A percentile compares a stretch with the other conserved stretches of the same genome.
phyloP scores from a whole-genome alignment of 2,113 vertebrate species.

The Nothoprocta perdicaria region DNA sequence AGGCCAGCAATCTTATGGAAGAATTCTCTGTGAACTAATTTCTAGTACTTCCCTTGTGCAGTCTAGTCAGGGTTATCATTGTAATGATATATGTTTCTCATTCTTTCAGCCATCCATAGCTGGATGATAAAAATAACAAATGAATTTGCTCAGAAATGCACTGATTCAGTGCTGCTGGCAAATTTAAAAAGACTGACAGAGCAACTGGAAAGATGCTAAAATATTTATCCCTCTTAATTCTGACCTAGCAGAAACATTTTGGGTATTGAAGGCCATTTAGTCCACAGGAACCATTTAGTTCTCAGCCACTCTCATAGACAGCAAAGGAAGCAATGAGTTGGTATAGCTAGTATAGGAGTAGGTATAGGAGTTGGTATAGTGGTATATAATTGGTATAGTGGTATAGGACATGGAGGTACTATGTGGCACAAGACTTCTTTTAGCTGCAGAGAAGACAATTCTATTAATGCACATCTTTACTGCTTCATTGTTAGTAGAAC shows the following conservation, averaged over 20 bases:
- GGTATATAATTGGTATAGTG: not conserved
- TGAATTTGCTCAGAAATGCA: not conserved
- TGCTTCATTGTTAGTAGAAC: not conserved
- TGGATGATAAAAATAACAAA: not conserved
- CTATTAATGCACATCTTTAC: not conserved
- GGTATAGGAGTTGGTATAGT: no score
- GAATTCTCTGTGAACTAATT: not conserved
- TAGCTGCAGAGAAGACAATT: not conserved
- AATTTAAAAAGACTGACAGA: not conserved
- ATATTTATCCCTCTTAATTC: not conserved
- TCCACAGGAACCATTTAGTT: not conserved
- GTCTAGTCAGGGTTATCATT: not conserved
- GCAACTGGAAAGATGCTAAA: not conserved
- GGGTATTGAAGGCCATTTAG: not conserved
- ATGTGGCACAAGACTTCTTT: not conserved
- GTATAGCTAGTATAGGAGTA: no score
- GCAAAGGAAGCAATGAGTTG: not conserved
- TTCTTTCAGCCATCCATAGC: not conserved
- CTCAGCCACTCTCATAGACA: not conserved
- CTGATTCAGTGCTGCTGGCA: not conserved
- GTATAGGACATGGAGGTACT: not conserved
- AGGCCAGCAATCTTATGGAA: not conserved
- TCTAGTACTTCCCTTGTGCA: not conserved
- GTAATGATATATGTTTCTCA: not conserved
- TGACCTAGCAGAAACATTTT: not conserved